phyloP scores from a whole-genome alignment of 2,797 vertebrate species.

The Leptatherina wallacei region DNA sequence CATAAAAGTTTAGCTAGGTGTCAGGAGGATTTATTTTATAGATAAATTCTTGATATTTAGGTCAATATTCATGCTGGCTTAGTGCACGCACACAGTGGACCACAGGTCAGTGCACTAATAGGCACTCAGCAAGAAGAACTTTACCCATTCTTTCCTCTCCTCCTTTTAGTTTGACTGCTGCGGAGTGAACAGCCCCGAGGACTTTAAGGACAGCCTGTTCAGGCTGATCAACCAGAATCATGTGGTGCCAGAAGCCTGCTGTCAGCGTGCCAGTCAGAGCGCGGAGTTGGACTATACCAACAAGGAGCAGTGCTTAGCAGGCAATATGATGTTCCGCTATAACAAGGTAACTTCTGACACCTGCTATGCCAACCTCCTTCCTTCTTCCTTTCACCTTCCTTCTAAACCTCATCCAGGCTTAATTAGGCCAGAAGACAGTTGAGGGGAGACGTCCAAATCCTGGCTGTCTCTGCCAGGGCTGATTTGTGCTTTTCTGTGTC shows the following conservation, averaged over 20 bases:
- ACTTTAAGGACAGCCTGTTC: slow-evolving; percentile 89
- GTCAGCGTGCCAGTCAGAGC: slow-evolving; percentile 84
- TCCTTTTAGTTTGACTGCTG: slow-evolving; percentile 92
- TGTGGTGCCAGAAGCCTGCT: slow-evolving; percentile 88
- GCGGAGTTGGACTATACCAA: slow-evolving; percentile 79
- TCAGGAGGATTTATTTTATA: slow-evolving; percentile 58
- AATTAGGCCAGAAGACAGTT: slow-evolving; percentile 72
- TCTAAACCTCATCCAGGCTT: slow-evolving; percentile 58
- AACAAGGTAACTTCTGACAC: slow-evolving; percentile 87
- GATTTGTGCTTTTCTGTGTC: slow-evolving; percentile 70
- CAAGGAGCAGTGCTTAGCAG: slow-evolving; percentile 87
- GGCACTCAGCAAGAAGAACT: slow-evolving; percentile 48
- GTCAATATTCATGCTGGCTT: slow-evolving; percentile 72
- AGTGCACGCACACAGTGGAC: slow-evolving; percentile 41
- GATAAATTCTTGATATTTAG: slow-evolving; percentile 65
- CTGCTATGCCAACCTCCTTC: slow-evolving; percentile 21
- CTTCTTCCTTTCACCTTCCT: slow-evolving; percentile 28
- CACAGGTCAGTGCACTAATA: slow-evolving; percentile 61
- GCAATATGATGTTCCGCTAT: slow-evolving; percentile 88
- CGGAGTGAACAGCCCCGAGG: slow-evolving; percentile 94
- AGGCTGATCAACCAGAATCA: slow-evolving; percentile 75
- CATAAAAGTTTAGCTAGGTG: slow-evolving; percentile 19
- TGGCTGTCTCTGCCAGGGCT: slow-evolving; percentile 65
- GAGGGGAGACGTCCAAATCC: slow-evolving; percentile 63
- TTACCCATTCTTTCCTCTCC: slow-evolving; percentile 37